phyloP scores from a whole-genome alignment of 2,113 vertebrate genomes.

The Donacobius atricapilla region DNA sequence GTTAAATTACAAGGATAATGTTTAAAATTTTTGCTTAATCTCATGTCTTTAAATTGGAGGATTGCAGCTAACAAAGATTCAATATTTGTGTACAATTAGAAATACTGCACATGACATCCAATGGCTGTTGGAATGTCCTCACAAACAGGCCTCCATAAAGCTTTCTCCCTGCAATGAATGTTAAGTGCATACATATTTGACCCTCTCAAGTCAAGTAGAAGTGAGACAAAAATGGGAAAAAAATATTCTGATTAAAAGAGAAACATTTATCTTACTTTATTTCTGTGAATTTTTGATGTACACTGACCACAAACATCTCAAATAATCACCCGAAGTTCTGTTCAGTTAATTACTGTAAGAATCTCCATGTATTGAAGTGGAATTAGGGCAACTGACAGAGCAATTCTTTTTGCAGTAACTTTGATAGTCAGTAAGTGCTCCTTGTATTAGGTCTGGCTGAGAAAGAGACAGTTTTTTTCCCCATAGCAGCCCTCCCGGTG shows the following conservation, averaged over 20 bases:
- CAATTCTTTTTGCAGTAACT: neutral
- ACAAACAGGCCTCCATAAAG: neutral
- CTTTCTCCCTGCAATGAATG: neutral
- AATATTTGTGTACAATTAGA: neutral
- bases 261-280: neutral
- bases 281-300: neutral
- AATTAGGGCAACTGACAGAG: neutral
- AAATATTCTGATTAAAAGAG: neutral
- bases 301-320: neutral
- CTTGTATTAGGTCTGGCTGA: neutral
- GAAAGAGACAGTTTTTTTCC: neutral
- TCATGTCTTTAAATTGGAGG: neutral
- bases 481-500: neutral
- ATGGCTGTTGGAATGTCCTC: neutral
- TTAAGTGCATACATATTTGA: neutral
- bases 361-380: neutral
- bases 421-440: constrained; percentile 31
- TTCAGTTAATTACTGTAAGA: neutral
- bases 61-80: neutral
- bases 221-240: neutral
- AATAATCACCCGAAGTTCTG: neutral
- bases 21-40: neutral
- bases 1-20: neutral
- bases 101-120: neutral
- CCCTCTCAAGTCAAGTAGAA: neutral